Base-by-base conservation (phyloP, 2,888 invertebrate genomes). In the Frankliniella fusca region DNA sequence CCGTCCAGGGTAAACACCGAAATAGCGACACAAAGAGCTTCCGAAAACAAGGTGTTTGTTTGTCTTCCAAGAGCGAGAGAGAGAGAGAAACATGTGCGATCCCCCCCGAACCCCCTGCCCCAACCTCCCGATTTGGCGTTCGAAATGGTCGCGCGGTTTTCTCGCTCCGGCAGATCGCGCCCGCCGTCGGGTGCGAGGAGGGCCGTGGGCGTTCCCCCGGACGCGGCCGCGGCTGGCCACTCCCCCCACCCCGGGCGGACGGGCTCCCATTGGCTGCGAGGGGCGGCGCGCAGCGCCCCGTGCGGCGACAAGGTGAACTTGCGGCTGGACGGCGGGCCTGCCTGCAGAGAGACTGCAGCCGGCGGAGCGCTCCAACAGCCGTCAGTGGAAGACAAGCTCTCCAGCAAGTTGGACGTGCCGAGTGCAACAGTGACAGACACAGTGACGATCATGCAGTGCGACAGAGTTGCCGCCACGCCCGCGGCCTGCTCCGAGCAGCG, bases 201-300 rank as follows among this genome's bases (percentile, higher is more conserved):
- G 23, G 8, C 5, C 70, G 70, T 27, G 70, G 15, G 61, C 61
- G 92, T 95, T 84, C 89, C 95, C 61, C 94, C 94, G 49, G 94
- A 95, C 88, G 94, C 93, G 0, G 90, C 90, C 76, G 86, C 90
- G 61, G 27, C 23, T 76, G 70, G 70, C 70, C 70, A 23, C 70
- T 76, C 70, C 38, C 38, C 38, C 38, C 38, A 38, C 38, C 70
- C 70, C 18, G 27, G 23, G 27, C 70, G 70, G 70, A 27, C 70
- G 70, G 12, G 70, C 70, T 76, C 70, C 27, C 70, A 76, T 76
- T 76, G 70, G 70, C 70, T 27, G 27, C 27, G 27, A 49, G 48
- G 80, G 18, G 81, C 82, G 27, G 80, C 70, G 48, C 82, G 82
- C 61, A 81, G 82, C 27, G 81, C 81, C 1, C 83, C 83, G 11